A percentile compares a stretch with the other conserved stretches of the same genome.
Conservation (phyloP, 2,113 vertebrate species). For the Leptobrachium leishanense region DNA sequence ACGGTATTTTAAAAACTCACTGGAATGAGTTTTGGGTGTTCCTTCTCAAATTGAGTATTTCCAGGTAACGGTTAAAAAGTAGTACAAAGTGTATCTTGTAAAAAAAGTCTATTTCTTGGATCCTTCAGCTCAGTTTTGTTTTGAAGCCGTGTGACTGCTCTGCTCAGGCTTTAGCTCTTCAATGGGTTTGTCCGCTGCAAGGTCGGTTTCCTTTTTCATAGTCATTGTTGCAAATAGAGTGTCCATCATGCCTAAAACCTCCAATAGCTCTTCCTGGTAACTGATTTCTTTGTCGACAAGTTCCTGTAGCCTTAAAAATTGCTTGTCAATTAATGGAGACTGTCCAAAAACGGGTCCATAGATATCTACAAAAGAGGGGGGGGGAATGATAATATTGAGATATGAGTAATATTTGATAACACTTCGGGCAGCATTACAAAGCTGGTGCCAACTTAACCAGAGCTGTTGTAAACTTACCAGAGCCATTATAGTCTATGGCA, state of each 20-base stretch:
- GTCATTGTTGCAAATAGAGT: constrained; percentile 88
- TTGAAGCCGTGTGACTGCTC: neutral
- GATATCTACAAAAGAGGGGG: constrained; percentile 64
- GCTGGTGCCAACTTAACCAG: too few species aligned
- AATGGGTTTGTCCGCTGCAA: constrained; percentile 52
- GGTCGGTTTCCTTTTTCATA: constrained; percentile 64
- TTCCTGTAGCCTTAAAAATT: constrained; percentile 84
- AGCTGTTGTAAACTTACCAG: too few species aligned
- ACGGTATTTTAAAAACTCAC: neutral
- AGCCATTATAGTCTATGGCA: too few species aligned
- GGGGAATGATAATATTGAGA: neutral
- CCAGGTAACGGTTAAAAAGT: constrained; percentile 13
- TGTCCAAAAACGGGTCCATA: constrained; percentile 82
- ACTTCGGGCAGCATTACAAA: too few species aligned
- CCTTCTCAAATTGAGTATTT: neutral
- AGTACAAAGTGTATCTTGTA: constrained; percentile 16
- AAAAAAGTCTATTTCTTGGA: neutral
- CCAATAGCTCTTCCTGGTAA: constrained; percentile 87
- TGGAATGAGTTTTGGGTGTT: neutral
- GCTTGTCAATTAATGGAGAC: constrained; percentile 83
- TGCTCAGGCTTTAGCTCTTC: constrained; percentile 25
- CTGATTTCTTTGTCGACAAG: constrained; percentile 85
- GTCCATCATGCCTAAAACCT: constrained; percentile 96
- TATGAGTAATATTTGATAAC: too few species aligned
- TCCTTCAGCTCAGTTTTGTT: neutral